Evolutionary conservation across 1,140 invertebrate genomes (phyloP), one percentile per base, ranked within the genome.

Genomic region (Pararge aegeria): DNA sequence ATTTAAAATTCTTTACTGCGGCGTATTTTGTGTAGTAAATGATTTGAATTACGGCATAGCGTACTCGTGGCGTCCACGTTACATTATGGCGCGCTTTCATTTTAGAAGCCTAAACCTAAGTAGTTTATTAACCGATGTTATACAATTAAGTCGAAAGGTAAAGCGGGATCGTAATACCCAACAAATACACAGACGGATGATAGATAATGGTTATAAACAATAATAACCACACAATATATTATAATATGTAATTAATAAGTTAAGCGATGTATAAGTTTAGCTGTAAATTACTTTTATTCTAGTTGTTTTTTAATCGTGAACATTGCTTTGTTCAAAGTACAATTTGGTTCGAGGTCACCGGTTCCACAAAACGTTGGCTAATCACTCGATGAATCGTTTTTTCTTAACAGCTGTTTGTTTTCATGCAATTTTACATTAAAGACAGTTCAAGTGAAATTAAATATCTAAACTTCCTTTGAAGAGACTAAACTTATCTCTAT

Each of bases 11-110:
- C 38, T 42, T 42, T 6, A 5, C 12, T 21, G 10, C 4, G 2
- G 9, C 15, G 34, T 1, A 15, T 16, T 42, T 42, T 42, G 20
- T 34, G 7, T 34, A 34, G 30, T 34, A 34, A 34, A 10, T 12
- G 1, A 12, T 49, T n/a, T 16, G 7, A 19, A 50, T 15, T 54
- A 56, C 73, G 70, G 74, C 71, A 73, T 78, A 72, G 71, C 73
- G 83, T 68, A 80, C 79, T 88, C 85, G 85, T 88, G 85, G 85
- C 85, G 82, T 84, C 80, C 69, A 83, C 82, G 76, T 75, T 79
- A 78, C 76, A 72, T 78, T 84, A 78, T 84, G 85, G 81, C 83
- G 81, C 75, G 78, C 67, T 77, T 68, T 67, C 38, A 44, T 57
- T 53, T 46, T 49, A 27, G 24, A 27, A n/a, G 21, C 21, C 24